phyloP scores from a whole-genome alignment of 2,797 vertebrate species.

The Petrocephalus sullivani region DNA sequence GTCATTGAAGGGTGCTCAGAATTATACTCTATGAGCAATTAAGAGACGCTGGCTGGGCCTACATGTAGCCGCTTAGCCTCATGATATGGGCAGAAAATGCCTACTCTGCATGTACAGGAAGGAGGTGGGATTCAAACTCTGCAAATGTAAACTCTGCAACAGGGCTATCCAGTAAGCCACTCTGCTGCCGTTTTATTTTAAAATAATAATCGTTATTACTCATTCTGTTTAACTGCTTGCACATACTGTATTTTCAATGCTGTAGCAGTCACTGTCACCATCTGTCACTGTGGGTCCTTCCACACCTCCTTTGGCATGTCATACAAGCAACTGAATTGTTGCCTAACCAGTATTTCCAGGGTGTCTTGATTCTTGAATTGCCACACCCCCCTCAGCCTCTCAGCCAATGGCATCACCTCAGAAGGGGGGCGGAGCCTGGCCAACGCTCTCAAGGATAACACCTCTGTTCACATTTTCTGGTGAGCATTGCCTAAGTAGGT shows the following conservation, averaged over 20 bases:
- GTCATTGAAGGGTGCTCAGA: background rate
- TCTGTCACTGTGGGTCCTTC: background rate
- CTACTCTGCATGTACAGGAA: no score
- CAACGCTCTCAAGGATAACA: conserved; percentile 72
- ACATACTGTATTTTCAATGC: background rate
- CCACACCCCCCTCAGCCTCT: conserved; percentile 61
- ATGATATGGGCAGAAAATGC: no score
- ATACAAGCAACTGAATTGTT: background rate
- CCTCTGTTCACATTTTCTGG: conserved; percentile 79
- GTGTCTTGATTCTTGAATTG: background rate
- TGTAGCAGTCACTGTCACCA: background rate
- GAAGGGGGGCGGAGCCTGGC: conserved; percentile 76
- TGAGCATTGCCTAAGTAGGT: conserved; percentile 42
- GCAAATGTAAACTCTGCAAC: background rate
- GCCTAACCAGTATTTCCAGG: background rate
- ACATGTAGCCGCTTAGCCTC: no score
- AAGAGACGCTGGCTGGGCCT: no score
- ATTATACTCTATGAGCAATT: background rate
- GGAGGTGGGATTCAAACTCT: background rate
- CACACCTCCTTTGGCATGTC: background rate
- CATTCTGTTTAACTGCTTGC: background rate
- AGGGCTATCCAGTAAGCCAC: background rate
- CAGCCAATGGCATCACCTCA: conserved; percentile 79
- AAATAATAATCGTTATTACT: background rate
- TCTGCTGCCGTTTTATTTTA: background rate